phyloP scores from a whole-genome alignment of 2,888 invertebrate species.

The Caenorhabditis sp. region DNA sequence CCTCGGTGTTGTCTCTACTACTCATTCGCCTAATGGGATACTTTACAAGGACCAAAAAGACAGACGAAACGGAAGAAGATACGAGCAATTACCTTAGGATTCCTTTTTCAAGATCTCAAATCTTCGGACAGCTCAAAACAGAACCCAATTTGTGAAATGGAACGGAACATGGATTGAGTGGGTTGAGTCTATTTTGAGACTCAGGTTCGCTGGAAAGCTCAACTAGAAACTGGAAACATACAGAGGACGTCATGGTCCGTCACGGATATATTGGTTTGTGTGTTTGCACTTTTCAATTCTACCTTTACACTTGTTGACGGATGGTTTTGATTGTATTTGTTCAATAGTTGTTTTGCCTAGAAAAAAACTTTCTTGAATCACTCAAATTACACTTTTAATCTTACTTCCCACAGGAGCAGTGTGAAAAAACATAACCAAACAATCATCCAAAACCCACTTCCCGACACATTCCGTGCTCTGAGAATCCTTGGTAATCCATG shows the following conservation, averaged over 20 bases:
- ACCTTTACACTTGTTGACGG: slow-evolving; percentile 63
- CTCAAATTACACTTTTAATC: not conserved
- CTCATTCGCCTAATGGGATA: slow-evolving; percentile 57
- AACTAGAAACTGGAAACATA: too few species aligned
- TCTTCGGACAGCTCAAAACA: too few species aligned
- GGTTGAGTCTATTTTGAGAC: not conserved
- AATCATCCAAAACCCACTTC: slow-evolving; percentile 58
- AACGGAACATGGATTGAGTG: too few species aligned
- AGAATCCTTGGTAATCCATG: slow-evolving; percentile 69
- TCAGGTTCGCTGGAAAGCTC: too few species aligned
- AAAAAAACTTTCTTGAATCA: slow-evolving; percentile 15
- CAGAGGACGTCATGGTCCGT: not conserved
- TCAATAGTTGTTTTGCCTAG: slow-evolving; percentile 38
- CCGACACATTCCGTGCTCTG: slow-evolving; percentile 59
- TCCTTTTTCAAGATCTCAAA: not conserved
- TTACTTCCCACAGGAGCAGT: slow-evolving; percentile 50
- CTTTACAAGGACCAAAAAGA: not conserved
- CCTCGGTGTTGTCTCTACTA: slow-evolving; percentile 7
- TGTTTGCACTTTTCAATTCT: not conserved
- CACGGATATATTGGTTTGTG: slow-evolving; percentile 53
- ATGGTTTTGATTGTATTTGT: slow-evolving; percentile 55
- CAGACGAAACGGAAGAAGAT: slow-evolving; percentile 7
- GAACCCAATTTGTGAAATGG: slow-evolving; percentile 52
- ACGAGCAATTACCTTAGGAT: slow-evolving; percentile 49
- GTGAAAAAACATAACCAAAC: slow-evolving; percentile 59